These are phyloP conservation scores for Acridotheres tristis DNA, from an alignment of 2,797 vertebrate genomes.

Conservation along the genomic window DNA sequence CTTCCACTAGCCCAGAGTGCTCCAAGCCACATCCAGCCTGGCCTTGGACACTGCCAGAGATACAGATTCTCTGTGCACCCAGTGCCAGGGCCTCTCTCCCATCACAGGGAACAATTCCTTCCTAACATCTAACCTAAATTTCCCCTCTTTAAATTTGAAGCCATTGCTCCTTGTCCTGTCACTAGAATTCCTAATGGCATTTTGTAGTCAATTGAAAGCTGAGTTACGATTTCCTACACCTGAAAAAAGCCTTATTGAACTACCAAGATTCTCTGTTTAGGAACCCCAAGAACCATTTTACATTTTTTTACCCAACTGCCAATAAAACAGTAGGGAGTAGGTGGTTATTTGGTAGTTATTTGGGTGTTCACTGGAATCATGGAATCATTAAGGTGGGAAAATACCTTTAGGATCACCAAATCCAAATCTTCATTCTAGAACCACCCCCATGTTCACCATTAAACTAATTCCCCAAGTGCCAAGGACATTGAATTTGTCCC, in stretches of 20 bases:
- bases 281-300: neutral
- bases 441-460: neutral
- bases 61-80: neutral
- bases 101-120: neutral
- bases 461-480: neutral
- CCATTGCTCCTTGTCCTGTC: neutral
- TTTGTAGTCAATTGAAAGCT: neutral
- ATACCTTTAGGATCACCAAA: neutral
- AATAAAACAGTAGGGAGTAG: neutral
- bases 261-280: neutral
- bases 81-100: neutral
- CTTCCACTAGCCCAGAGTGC: fast-evolving
- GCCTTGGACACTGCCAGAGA: neutral
- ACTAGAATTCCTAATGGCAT: neutral
- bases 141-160: neutral
- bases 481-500: neutral
- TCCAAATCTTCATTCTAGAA: neutral
- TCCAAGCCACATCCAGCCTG: fast-evolving
- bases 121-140: neutral
- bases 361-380: neutral
- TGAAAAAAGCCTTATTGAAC: neutral
- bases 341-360: neutral
- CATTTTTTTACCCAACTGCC: neutral
- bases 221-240: neutral
- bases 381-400: neutral